phyloP scores from a whole-genome alignment of 23 tunicate genomes.

The Phallusia fumigata region DNA sequence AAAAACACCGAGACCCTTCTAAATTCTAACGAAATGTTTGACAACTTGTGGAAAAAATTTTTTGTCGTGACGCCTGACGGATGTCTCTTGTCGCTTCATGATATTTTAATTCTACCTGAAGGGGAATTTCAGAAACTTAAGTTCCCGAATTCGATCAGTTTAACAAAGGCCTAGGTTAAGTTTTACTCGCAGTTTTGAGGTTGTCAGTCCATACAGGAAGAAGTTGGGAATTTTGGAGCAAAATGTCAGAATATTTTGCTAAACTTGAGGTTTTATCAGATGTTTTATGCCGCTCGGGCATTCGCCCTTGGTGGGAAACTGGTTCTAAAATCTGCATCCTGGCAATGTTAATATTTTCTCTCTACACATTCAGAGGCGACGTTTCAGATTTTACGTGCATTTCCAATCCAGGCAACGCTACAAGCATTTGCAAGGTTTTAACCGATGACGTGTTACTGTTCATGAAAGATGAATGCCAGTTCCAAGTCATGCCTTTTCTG shows the following conservation, averaged over 20 bases:
- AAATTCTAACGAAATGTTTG: too few relatives aligned
- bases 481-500: background rate
- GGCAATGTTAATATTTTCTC: background rate
- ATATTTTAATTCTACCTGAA: too few relatives aligned
- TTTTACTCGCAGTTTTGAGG: too few relatives aligned
- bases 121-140: too few relatives aligned
- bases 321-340: background rate
- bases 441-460: background rate
- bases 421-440: background rate
- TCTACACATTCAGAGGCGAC: background rate
- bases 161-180: too few relatives aligned
- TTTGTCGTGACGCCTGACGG: too few relatives aligned
- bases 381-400: background rate
- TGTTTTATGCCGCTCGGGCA: background rate
- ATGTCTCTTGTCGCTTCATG: too few relatives aligned
- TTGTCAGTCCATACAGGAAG: too few relatives aligned
- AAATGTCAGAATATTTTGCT: background rate
- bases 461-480: background rate
- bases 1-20: too few relatives aligned
- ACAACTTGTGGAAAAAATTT: too few relatives aligned
- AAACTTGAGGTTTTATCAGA: background rate
- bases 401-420: background rate
- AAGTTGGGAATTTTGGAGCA: too few relatives aligned
- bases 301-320: conserved; percentile 1
- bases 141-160: too few relatives aligned